Evolutionary conservation across 2,888 invertebrate species (phyloP), one percentile per base, ranked within the genome.

Genomic region (Harpalus rufipes): DNA sequence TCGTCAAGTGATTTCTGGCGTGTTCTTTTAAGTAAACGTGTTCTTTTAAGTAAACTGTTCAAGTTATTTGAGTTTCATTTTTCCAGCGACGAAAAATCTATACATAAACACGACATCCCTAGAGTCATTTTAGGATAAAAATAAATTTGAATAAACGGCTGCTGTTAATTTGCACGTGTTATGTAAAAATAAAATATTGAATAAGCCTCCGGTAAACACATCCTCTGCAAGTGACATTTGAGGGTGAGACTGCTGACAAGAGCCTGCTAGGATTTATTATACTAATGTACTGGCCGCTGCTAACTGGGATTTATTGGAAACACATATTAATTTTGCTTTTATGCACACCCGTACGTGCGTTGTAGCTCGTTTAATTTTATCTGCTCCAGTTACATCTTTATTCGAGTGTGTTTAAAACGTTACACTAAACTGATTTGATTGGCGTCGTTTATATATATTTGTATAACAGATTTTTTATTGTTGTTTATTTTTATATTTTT

Each of bases 121-220:
- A 8, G 63, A 61, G 61, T 16, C n/a, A 56, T 56, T 56, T 59
- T 59, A 16, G 59, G 59, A 18, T 59, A 63, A 63, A 63, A 63
- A 63, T 63, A 63, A 63, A 63, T 14, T 63, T 25, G 63, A 63
- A 63, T 63, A 12, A 63, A 63, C 16, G 63, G 0, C 12, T 25
- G 63, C n/a, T 21, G 8, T 63, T 21, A 63, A 63, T 63, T 63
- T 63, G 2, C 18, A 7, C 63, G 63, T 25, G 63, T 63, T 63
- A 63, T 63, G 63, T 63, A 63, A 25, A 25, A 18, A 63, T 25
- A 63, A 25, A 63, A 63, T 63, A 10, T 63, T 63, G 63, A 63
- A 18, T 63, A 63, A 21, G 25, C 21, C 63, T 18, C 25, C 3
- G 21, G 63, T 63, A 63, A 63, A 63, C 63, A 51, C 7, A 51